Conservation (phyloP, 2,888 invertebrate species). For the Ptychoptera albimana region DNA sequence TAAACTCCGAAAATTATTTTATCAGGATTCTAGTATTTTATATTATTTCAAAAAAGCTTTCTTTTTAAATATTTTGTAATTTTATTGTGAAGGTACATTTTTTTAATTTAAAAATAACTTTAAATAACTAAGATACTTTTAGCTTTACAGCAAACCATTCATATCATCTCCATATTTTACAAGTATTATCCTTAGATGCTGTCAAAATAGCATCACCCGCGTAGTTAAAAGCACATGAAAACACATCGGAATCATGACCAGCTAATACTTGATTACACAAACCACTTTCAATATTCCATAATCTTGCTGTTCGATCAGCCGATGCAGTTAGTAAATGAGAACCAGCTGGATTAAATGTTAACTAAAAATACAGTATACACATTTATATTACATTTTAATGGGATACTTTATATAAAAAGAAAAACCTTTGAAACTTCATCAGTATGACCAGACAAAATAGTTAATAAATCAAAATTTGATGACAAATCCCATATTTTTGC, state of each 20-base stretch:
- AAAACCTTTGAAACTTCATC: conserved; percentile 51
- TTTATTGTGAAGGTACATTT: too few species aligned
- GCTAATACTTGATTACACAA: conserved; percentile 55
- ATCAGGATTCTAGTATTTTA: too few species aligned
- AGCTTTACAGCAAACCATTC: conserved; percentile 2
- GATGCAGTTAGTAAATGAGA: conserved; percentile 58
- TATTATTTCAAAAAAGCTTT: too few species aligned
- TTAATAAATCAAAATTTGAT: conserved; percentile 37
- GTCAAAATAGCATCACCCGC: conserved; percentile 62
- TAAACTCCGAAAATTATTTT: too few species aligned
- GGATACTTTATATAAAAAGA: background rate
- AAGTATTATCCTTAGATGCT: conserved; percentile 69
- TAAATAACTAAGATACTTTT: too few species aligned
- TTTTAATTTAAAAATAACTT: too few species aligned
- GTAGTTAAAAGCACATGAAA: conserved; percentile 69
- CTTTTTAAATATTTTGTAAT: too few species aligned
- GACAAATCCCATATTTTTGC: conserved; percentile 52
- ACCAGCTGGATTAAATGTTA: conserved; percentile 68
- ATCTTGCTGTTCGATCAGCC: conserved; percentile 53
- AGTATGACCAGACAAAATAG: conserved; percentile 45
- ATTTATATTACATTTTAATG: background rate
- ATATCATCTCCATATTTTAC: conserved; percentile 58
- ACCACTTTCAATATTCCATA: conserved; percentile 49
- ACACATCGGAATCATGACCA: conserved; percentile 65
- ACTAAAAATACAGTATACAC: conserved; percentile 29